Base-by-base conservation (phyloP, 2,888 invertebrate species). In the Parnassius glacialis region DNA sequence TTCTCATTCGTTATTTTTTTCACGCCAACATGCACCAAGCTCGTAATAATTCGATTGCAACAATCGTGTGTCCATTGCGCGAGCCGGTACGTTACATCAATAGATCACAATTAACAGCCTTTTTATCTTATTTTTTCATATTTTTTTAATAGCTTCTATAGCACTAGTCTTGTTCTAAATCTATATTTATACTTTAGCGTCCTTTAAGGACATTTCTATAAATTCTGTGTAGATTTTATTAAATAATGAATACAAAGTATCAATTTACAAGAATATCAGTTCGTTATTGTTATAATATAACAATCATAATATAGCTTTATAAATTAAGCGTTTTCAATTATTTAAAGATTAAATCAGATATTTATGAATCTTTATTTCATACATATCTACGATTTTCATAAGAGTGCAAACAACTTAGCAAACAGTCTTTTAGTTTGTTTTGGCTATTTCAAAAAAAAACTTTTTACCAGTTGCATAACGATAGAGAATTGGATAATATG, bases 61-160 rank as follows among this genome's bases (percentile, higher is more conserved):
- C 62, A 62, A 68, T 70, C 76, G 68, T 69, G 78, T 82, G 78
- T 82, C 83, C 83, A 64, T 80, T 78, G 80, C 81, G 85, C 85
- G 75, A 75, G 86, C 86, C 87, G 81, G 79, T 81, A 78, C 73
- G 72, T 79, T 77, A 75, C 72, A 77, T 79, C 80, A 80, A 83
- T 84, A 87, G 72, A 87, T 89, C 86, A 89, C 87, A 87, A 74
- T 75, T 79, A 81, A 86, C 87, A 88, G 87, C 87, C 88, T 87
- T 88, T 85, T 83, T 74, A 74, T 73, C 79, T 81, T 84, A 83
- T 80, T 79, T 75, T 58, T 53, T 48, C 25, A n/a, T 71, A 70
- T 70, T 67, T 50, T 57, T 62, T 60, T 61, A 50, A 25, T 56
- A 13, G 57, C 43, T 50, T 44, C 42, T 47, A 48, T 56, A 60